Evolutionary conservation across 2,888 invertebrate genomes (phyloP).

Genomic region (Drosophila tripunctata): DNA sequence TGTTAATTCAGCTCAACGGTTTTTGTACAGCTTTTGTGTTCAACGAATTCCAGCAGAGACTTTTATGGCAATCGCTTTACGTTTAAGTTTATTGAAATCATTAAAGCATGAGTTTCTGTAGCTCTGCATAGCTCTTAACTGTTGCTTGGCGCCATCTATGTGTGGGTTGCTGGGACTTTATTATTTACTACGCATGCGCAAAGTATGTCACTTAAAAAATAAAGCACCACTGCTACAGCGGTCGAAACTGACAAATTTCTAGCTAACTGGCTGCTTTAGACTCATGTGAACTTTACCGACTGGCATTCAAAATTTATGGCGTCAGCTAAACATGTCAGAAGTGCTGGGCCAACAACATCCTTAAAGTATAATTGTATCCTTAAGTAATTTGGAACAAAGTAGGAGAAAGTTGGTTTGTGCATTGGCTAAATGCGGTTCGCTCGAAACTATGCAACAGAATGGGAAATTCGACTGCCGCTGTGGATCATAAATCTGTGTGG

Average conservation of each 20-base stretch:
- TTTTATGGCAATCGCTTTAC: too few relatives aligned
- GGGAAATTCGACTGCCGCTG: too few relatives aligned
- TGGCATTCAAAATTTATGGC: neutral
- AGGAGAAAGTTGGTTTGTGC: slow-evolving; percentile 6
- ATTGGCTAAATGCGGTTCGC: neutral
- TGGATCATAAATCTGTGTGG: too few relatives aligned
- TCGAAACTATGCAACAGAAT: slow-evolving; percentile 14
- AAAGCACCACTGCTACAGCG: too few relatives aligned
- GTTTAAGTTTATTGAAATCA: too few relatives aligned
- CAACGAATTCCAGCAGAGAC: neutral
- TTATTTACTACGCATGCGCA: neutral
- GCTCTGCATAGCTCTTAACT: neutral
- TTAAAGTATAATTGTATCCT: too few relatives aligned
- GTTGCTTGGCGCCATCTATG: neutral
- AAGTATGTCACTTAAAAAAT: neutral
- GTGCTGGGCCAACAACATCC: too few relatives aligned
- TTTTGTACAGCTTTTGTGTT: slow-evolving; percentile 12
- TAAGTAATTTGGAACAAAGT: too few relatives aligned
- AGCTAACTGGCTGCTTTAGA: neutral
- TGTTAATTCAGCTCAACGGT: slow-evolving; percentile 47
- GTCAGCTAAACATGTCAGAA: too few relatives aligned
- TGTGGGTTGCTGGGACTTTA: neutral
- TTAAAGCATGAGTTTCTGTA: neutral
- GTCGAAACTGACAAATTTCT: too few relatives aligned
- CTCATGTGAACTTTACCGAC: neutral